These are phyloP conservation scores for Sphaeridia pumilis DNA, from an alignment of 2,888 invertebrate genomes.

Conservation along the genomic window DNA sequence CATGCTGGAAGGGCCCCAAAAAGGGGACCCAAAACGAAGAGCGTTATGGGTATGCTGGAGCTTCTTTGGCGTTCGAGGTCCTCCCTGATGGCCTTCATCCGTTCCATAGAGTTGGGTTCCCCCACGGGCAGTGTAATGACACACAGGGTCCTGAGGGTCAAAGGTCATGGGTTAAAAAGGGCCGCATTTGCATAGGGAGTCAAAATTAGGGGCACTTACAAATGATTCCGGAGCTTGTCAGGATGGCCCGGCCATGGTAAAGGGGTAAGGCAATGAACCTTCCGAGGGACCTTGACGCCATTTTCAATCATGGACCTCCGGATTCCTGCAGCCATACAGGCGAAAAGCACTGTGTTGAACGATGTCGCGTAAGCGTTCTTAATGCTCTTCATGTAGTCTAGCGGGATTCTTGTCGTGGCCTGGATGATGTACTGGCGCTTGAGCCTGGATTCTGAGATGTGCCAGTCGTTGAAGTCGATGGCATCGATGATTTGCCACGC, in stretches of 20 bases:
- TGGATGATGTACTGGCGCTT: conserved; percentile 16
- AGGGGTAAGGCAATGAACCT: conserved; percentile 14
- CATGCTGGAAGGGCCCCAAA: conserved; percentile 14
- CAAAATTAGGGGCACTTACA: too few relatives aligned
- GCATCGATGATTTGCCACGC: conserved; percentile 18
- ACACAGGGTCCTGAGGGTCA: conserved; percentile 1
- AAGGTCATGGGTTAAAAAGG: too few relatives aligned
- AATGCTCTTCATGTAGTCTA: conserved; percentile 20
- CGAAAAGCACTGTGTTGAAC: conserved; percentile 26
- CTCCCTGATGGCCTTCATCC: conserved; percentile 1
- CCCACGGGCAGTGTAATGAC: conserved; percentile 16
- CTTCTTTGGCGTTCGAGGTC: conserved; percentile 11
- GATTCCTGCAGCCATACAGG: conserved; percentile 31
- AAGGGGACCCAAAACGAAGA: conserved; percentile 11
- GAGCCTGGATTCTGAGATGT: conserved; percentile 20
- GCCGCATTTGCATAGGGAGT: too few relatives aligned
- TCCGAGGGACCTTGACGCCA: conserved; percentile 16
- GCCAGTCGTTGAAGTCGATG: conserved; percentile 31
- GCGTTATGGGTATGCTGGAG: conserved; percentile 11
- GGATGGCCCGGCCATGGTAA: conserved; percentile 16
- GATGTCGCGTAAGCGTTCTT: conserved; percentile 18
- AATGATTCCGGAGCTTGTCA: conserved; percentile 4
- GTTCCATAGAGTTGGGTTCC: conserved; percentile 3
- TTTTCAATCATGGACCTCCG: conserved; percentile 23
- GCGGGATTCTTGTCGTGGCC: conserved; percentile 20